Conservation (phyloP, 2,113 vertebrate genomes). For the Leucoraja erinaceus region DNA sequence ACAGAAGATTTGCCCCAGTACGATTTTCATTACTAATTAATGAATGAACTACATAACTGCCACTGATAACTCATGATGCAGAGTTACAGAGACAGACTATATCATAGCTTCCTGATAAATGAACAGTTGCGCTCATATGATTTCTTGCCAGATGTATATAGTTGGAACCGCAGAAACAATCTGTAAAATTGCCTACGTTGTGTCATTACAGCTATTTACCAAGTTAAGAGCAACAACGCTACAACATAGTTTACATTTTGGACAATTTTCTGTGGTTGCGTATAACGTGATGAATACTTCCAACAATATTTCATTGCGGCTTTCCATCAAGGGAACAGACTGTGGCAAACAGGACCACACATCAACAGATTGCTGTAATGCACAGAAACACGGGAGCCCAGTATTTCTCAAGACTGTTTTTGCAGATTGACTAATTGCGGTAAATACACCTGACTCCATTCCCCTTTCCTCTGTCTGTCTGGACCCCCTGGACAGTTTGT, state of each 20-base stretch:
- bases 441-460: neutral
- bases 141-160: neutral
- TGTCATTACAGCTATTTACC: slow-evolving; percentile 5
- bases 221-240: neutral
- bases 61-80: neutral
- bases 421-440: neutral
- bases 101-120: neutral
- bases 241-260: neutral
- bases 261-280: neutral
- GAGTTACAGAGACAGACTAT: neutral
- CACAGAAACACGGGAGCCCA: neutral
- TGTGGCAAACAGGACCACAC: neutral
- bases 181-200: neutral
- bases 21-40: neutral
- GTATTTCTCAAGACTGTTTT: neutral
- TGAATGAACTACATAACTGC: neutral
- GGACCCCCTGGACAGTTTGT: neutral
- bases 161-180: neutral
- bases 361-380: neutral
- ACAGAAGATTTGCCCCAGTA: too few species aligned
- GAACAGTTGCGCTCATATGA: neutral
- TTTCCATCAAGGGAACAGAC: neutral
- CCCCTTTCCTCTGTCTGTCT: neutral
- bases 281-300: slow-evolving; percentile 1
- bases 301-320: neutral